Percentiles rank a stretch among this genome's conserved stretches.
Evolutionary conservation across 2,113 vertebrate species (phyloP).

Genomic region (Eidolon helvum): DNA sequence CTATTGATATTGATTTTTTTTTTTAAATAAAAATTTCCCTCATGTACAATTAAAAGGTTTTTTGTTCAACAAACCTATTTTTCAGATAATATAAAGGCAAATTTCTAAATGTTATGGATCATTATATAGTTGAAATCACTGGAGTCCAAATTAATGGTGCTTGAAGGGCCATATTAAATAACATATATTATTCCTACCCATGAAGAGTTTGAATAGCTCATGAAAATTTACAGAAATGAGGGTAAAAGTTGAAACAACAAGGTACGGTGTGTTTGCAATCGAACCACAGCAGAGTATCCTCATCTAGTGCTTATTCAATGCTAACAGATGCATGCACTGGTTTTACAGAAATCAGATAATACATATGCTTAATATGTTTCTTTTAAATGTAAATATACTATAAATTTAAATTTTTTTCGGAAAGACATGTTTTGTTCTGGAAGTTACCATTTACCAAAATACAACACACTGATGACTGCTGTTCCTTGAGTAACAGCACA

Average conservation of each 20-base stretch:
- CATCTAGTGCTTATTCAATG: neutral
- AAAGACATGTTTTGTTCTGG: neutral
- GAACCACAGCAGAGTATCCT: neutral
- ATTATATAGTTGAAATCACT: neutral
- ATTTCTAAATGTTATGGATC: neutral
- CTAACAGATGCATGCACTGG: neutral
- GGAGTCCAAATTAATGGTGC: neutral
- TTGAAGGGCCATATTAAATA: neutral
- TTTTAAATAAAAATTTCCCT: constrained; percentile 5
- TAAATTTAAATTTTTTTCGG: neutral
- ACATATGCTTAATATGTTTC: neutral
- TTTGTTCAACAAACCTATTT: neutral
- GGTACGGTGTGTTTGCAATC: neutral
- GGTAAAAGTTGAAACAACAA: neutral
- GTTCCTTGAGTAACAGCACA: neutral
- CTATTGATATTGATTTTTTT: no score
- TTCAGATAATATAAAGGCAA: neutral
- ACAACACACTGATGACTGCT: neutral
- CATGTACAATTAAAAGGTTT: neutral
- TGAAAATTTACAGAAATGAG: neutral
- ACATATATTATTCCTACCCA: neutral
- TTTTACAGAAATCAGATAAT: neutral
- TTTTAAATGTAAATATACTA: neutral
- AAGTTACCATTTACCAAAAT: neutral
- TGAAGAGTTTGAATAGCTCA: neutral